phyloP scores from a whole-genome alignment of 2,888 invertebrate species.

The Stenichneumon culpator region DNA sequence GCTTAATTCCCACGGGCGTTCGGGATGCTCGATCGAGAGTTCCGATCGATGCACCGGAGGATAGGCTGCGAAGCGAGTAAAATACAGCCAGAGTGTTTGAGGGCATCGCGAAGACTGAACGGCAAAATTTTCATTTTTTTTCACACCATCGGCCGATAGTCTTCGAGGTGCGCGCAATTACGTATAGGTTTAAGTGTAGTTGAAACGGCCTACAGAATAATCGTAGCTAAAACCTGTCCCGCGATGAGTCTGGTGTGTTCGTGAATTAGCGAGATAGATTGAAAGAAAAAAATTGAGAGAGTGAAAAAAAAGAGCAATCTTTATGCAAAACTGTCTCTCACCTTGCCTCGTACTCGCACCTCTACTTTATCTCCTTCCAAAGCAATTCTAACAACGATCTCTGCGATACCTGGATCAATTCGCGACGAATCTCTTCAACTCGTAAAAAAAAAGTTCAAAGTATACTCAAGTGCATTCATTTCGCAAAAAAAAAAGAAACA shows the following conservation, averaged over 20 bases:
- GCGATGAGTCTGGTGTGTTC: constrained; percentile 46
- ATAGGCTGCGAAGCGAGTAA: not conserved
- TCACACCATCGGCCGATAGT: not conserved
- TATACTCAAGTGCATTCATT: constrained; percentile 41
- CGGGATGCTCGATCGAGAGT: not conserved
- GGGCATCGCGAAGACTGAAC: constrained; percentile 24
- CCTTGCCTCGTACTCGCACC: constrained; percentile 54
- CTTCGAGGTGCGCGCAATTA: constrained; percentile 37
- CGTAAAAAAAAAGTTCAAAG: constrained; percentile 53
- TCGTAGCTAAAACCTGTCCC: constrained; percentile 67
- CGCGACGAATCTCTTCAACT: constrained; percentile 63
- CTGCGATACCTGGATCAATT: constrained; percentile 65
- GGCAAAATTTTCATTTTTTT: constrained; percentile 13
- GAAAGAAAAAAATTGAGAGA: constrained; percentile 38
- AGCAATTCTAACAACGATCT: constrained; percentile 69
- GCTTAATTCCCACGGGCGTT: constrained; percentile 25
- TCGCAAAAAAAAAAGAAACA: constrained; percentile 30
- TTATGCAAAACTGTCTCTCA: constrained; percentile 42
- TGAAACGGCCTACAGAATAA: constrained; percentile 75
- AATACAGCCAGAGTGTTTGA: not conserved
- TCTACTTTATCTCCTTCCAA: constrained; percentile 64
- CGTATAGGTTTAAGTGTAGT: constrained; percentile 71
- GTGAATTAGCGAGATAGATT: constrained; percentile 44
- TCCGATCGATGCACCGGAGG: constrained; percentile 9
- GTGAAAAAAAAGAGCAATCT: constrained; percentile 15